These are phyloP conservation scores for Aporrectodea caliginosa DNA, from an alignment of 1,140 invertebrate genomes.

Conservation along the genomic window DNA sequence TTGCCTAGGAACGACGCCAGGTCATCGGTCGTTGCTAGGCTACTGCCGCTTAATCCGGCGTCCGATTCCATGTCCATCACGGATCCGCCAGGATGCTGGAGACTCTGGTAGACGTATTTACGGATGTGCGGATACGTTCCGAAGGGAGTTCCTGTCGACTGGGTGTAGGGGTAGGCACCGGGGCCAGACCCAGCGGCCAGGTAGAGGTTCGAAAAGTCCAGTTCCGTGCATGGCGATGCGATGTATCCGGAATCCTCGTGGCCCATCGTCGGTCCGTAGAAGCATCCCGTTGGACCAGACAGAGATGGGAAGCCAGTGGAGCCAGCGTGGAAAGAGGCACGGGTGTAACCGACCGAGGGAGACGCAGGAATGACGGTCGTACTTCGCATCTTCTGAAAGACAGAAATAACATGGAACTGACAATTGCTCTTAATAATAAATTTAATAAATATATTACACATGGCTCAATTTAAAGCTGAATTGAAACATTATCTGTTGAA, in stretches of 20 bases:
- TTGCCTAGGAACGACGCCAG: no score
- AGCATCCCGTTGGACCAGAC: neutral
- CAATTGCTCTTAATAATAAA: no score
- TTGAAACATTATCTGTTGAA: no score
- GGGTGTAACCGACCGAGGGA: neutral
- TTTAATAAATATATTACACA: no score
- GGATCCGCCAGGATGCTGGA: no score
- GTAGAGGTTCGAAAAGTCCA: neutral
- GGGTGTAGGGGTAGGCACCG: neutral
- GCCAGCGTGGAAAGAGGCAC: neutral
- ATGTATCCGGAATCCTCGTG: neutral
- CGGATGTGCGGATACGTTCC: neutral
- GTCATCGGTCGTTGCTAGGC: no score
- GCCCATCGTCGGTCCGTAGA: neutral
- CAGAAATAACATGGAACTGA: no score
- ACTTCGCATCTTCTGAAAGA: neutral
- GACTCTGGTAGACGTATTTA: neutral
- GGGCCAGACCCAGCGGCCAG: neutral
- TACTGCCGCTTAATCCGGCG: no score
- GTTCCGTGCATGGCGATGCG: neutral
- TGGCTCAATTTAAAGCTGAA: no score
- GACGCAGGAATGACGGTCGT: neutral
- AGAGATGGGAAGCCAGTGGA: neutral
- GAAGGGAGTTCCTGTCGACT: neutral
- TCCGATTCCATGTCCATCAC: no score